Evolutionary conservation across 2,113 vertebrate genomes (phyloP), one percentile per base, ranked within the genome.

Genomic region (Dromaius novaehollandiae): DNA sequence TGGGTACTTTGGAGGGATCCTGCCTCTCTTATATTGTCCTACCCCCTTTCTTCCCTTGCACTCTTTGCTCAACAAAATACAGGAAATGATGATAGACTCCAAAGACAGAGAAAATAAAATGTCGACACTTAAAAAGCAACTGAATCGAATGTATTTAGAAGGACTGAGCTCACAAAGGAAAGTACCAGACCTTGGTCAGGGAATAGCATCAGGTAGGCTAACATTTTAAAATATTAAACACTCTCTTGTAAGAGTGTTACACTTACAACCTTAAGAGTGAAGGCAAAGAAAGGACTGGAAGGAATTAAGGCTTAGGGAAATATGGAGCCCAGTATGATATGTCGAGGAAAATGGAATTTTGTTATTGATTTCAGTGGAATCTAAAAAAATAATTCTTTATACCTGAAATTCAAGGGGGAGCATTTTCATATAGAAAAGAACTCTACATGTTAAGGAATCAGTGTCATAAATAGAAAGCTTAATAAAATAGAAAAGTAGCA

Each of bases 51-150:
- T 51, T 93, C 40, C 12, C 69, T 87, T 88, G 42, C 9, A 36
- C 21, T 60, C 28, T 94, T 76, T 90, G 83, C 75, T 90, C 88
- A 95, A 46, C 34, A 68, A 58, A 86, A 83, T 0, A 90, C 77
- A 89, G 36, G 69, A 93, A 97, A 96, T 71, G 48, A 68, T 44
- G 53, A 88, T 48, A 81, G 78, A 96, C 30, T 95, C 81, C 25
- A 82, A 79, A 92, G 69, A 90, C 69, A 90, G 30, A 88, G 38
- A 95, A 96, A 95, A 87, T 13, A 95, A 74, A 22, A 88, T 85
- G 48, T 75, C 93, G 87, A 30, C 7, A 26, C 80, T 85, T 93
- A 74, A 55, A 84, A 75, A 51, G 82, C 85, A 96, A 90, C 61
- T 88, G 85, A 91, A 93, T 76, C 81, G 58, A 95, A 78, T 3